Conservation (phyloP, 2,888 invertebrate species). For the Leptopilina syphax region DNA sequence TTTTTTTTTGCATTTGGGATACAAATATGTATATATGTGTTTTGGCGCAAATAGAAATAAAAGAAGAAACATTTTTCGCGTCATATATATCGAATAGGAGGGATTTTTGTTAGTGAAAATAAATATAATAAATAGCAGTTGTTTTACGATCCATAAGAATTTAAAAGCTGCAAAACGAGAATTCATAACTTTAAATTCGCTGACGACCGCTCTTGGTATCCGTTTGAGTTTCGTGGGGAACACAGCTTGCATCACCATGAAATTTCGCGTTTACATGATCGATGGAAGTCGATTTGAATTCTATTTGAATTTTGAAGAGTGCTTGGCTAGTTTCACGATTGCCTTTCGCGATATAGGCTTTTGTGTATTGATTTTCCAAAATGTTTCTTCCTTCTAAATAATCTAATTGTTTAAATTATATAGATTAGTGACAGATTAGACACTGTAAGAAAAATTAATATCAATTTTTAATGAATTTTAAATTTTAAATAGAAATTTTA, state of each 20-base stretch:
- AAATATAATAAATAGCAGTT: neutral
- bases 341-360: neutral
- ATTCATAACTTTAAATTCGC: slow-evolving; percentile 52
- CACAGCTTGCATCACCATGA: slow-evolving; percentile 59
- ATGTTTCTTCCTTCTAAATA: neutral
- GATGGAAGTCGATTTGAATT: slow-evolving; percentile 68
- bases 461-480: too few relatives aligned
- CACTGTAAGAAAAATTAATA: too few relatives aligned
- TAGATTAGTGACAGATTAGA: too few relatives aligned
- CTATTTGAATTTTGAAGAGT: slow-evolving; percentile 70
- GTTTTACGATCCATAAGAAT: slow-evolving; percentile 19
- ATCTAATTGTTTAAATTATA: neutral
- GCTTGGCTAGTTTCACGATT: slow-evolving; percentile 38
- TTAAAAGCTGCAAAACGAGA: slow-evolving; percentile 50
- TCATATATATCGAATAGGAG: too few relatives aligned
- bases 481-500: too few relatives aligned
- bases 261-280: slow-evolving; percentile 58
- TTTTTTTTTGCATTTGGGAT: too few relatives aligned
- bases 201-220: slow-evolving; percentile 44
- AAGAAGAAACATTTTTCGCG: neutral
- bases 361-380: neutral
- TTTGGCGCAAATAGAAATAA: neutral
- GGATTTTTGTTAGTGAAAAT: neutral
- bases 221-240: slow-evolving; percentile 52
- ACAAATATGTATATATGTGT: neutral